Evolutionary conservation across 1,140 invertebrate genomes (phyloP).

Genomic region (Penaeus chinensis): DNA sequence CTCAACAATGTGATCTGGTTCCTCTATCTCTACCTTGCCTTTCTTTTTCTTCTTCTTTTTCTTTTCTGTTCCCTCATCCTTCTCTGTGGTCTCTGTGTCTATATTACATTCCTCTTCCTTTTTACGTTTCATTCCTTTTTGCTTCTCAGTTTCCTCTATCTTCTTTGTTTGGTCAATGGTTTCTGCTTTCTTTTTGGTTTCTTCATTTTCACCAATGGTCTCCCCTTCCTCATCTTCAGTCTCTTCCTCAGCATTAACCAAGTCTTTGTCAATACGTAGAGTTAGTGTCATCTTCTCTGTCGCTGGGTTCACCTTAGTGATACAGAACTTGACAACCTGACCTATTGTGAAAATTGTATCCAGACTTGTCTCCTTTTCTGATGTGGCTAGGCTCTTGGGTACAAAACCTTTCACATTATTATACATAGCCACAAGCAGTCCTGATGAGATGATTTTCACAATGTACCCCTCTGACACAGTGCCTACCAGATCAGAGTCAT

Average conservation of each 20-base stretch:
- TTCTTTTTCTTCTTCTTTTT: neutral
- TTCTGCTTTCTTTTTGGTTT: neutral
- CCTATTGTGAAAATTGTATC: conserved; percentile 7
- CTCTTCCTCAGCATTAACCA: neutral
- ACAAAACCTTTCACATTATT: conserved; percentile 49
- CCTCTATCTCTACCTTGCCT: neutral
- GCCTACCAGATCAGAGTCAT: neutral
- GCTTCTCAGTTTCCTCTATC: neutral
- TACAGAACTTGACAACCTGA: conserved; percentile 28
- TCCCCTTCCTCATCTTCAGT: neutral
- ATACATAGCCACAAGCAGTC: conserved; percentile 14
- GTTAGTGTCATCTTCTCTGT: conserved; percentile 33
- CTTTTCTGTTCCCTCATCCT: neutral
- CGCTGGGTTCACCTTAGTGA: conserved; percentile 18
- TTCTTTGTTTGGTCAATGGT: neutral
- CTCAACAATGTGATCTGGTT: neutral
- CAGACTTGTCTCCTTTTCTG: neutral
- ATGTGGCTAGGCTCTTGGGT: neutral
- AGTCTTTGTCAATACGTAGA: conserved; percentile 7
- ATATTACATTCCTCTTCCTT: neutral
- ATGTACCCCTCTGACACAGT: conserved; percentile 27
- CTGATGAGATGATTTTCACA: neutral
- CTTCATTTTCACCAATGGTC: too few species aligned
- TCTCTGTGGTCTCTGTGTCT: neutral
- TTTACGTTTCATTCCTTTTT: neutral